These are phyloP conservation scores for Chloroceryle aenea DNA, from an alignment of 2,113 vertebrate species.

Conservation along the genomic window DNA sequence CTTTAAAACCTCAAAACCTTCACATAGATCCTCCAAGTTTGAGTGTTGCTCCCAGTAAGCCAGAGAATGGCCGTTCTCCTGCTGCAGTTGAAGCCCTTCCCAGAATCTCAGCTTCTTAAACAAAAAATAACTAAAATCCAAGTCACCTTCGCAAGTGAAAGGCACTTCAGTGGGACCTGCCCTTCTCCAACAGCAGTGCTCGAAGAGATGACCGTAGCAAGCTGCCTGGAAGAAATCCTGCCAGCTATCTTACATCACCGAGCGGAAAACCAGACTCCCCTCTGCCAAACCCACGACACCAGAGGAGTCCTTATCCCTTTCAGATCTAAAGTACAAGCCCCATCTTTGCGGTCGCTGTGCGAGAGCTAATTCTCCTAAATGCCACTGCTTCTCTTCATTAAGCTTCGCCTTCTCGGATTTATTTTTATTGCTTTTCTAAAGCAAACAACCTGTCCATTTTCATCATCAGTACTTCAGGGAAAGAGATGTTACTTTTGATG, in stretches of 20 bases:
- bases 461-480: slow-evolving; percentile 31
- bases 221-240: background rate
- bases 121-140: background rate
- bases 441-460: background rate
- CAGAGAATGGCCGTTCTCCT: accelerated
- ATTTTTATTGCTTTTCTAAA: background rate
- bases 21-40: background rate
- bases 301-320: background rate
- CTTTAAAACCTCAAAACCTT: background rate
- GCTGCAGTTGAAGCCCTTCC: background rate
- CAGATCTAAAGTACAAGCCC: background rate
- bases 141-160: background rate
- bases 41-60: background rate
- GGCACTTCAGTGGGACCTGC: background rate
- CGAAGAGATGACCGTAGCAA: too few relatives aligned
- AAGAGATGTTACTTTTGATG: slow-evolving; percentile 25
- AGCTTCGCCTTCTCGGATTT: background rate
- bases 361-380: background rate
- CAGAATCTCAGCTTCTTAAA: background rate
- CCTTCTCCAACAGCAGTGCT: accelerated
- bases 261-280: background rate
- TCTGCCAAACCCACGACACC: background rate
- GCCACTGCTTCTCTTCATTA: background rate
- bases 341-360: background rate
- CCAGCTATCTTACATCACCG: accelerated